Evolutionary conservation across 2,113 vertebrate species (phyloP), one percentile per base, ranked within the genome.

Genomic region (Buteo buteo): DNA sequence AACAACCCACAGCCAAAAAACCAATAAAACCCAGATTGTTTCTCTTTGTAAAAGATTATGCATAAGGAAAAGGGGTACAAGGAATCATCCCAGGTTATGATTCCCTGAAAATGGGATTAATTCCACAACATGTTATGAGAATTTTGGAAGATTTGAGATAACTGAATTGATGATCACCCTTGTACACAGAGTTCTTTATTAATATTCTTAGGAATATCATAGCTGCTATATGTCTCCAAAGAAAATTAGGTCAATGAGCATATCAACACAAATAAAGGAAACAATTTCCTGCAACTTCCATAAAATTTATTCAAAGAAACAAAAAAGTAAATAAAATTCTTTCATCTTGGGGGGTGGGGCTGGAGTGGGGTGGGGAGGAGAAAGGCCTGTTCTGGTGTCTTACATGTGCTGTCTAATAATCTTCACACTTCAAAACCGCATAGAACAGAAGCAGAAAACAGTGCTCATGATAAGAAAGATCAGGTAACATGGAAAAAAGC

Each of bases 361-460:
- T 8, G 4, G 15, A 15, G 8, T 6, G 13, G 17, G 15, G 25
- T 10, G 10, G 4, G 24, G 9, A 7, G 19, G 6, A 10, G 16
- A 29, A 20, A 38, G 12, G 15, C 9, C 59, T 84, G 34, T 19
- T 86, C 77, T 84, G 40, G 17, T 59, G 58, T 67, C 44, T 71
- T 59, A 50, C 4, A 31, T 59, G 47, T 70, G 24, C 34, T 66
- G 42, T 47, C 70, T 65, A 89, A 38, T 16, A 50, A 89, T 26
- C 64, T 52, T 64, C 25, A 61, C 18, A 45, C 18, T 86, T 72
- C 62, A 72, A 54, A 93, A 79, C 0, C 19, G 29, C 13, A 57
- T 0, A 58, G 19, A 69, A 47, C 7, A 71, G 32, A 45, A 57
- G 45, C 38, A 73, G 17, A 83, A 86, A 83, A 80, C 22, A 55